A percentile compares a stretch with the other conserved stretches of the same genome.
Conservation (phyloP, 2,113 vertebrate species). For the Apaloderma vittatum region DNA sequence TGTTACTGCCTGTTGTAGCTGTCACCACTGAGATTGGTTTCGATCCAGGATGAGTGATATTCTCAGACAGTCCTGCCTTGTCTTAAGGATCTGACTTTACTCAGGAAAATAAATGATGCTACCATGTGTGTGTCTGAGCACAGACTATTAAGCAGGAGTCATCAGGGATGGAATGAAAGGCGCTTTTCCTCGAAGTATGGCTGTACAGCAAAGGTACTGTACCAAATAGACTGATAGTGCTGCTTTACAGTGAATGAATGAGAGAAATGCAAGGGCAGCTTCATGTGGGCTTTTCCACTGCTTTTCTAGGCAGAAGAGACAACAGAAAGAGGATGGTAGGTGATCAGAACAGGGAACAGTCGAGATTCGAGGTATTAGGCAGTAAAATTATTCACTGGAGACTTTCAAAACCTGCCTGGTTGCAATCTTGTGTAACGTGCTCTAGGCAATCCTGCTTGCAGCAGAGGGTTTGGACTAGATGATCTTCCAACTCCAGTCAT, state of each 20-base stretch:
- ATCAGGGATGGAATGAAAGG: slow-evolving; percentile 2
- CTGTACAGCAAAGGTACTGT: not conserved
- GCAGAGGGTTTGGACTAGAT: no score
- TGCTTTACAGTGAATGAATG: not conserved
- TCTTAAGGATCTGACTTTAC: slow-evolving; percentile 14
- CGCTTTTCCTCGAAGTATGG: not conserved
- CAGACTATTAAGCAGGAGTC: not conserved
- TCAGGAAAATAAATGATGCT: slow-evolving; percentile 52
- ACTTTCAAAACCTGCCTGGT: no score
- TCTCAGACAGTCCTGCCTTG: slow-evolving; percentile 31
- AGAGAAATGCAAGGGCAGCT: not conserved
- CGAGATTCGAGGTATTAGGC: not conserved
- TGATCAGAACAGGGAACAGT: not conserved
- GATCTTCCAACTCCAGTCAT: no score
- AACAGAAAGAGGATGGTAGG: not conserved
- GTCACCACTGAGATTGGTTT: slow-evolving; percentile 41
- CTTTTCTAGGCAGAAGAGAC: not conserved
- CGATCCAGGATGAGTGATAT: slow-evolving; percentile 33
- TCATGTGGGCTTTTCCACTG: not conserved
- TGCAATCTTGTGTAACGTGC: no score
- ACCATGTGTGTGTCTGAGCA: slow-evolving; percentile 9
- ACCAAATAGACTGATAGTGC: not conserved
- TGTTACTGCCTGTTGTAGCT: slow-evolving; percentile 23
- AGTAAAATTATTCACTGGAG: not conserved
- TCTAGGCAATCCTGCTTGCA: no score